Evolutionary conservation across 2,888 invertebrate genomes (phyloP), one percentile per base, ranked within the genome.

Genomic region (Dromius quadrimaculatus): DNA sequence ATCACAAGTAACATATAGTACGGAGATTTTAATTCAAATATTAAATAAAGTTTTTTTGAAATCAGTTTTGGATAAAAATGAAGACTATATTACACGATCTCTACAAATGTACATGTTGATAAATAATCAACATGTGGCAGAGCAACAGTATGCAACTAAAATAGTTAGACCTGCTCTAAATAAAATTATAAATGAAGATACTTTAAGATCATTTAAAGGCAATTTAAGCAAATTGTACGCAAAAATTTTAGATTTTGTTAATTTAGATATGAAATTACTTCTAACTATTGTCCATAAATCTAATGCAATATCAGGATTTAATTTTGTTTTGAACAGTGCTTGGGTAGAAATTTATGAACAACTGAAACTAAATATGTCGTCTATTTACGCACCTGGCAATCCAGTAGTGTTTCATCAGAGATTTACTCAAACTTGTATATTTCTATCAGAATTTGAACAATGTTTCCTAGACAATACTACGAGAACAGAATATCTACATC

Each of bases 71-170:
- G 59, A 41, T 2, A 43, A 41, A 59, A 68, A 68, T 22, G 20
- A 23, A 13, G 59, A 68, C 32, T 32, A 68, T 23, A 68, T 68
- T 57, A 45, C 43, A 13, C 59, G 68, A 17, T 68, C 59, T 68
- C 45, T 68, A 20, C 57, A 68, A 68, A 68, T 68, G 68, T 68
- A 68, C n/a, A 68, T 68, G 68, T 20, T 68, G 32, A 59, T 68
- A 20, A 68, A 59, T 28, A 59, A 38, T 22, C 68, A 68, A 43
- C 17, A 17, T 13, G 32, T 11, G 6, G 68, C 68, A 5, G 68
- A 68, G 45, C 15, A 59, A 8, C 17, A 59, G 4, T 68, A 68
- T 23, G 23, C 68, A 2, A 41, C 38, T 20, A 59, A 68, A 59
- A 20, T 68, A 32, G 43, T 68, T 2, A 47, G 45, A n/a, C 68